A percentile compares a stretch with the other conserved stretches of the same genome.
phyloP scores from a whole-genome alignment of 2,888 invertebrate species.

The Latrodectus hesperus region DNA sequence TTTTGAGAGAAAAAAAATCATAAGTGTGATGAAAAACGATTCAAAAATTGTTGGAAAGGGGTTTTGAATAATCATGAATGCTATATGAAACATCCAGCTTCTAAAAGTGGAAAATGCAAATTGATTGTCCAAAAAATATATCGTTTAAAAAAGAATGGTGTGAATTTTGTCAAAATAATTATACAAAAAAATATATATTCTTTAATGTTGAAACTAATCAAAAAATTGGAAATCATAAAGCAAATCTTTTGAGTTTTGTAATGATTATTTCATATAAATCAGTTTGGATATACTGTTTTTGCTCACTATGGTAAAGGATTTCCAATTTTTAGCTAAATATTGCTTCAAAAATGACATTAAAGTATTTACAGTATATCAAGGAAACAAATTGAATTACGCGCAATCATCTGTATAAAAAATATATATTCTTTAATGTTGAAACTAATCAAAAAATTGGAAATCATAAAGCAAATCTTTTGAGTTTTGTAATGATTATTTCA shows the following conservation, averaged over 20 bases:
- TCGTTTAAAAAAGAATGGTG: not conserved
- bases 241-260: slow-evolving; percentile 5
- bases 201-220: slow-evolving; percentile 31
- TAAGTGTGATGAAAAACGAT: not conserved
- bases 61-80: not conserved
- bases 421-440: slow-evolving; percentile 19
- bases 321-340: slow-evolving; percentile 28
- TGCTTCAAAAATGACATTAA: slow-evolving; percentile 22
- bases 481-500: slow-evolving; percentile 15
- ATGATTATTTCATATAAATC: slow-evolving; percentile 12
- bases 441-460: slow-evolving; percentile 17
- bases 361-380: slow-evolving; percentile 21
- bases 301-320: slow-evolving; percentile 31
- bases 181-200: not conserved
- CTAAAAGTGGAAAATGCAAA: not conserved
- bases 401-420: not conserved
- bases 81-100: not conserved
- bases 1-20: not conserved
- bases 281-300: slow-evolving; percentile 13
- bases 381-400: slow-evolving; percentile 4
- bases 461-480: slow-evolving; percentile 15
- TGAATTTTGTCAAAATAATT: slow-evolving; percentile 6
- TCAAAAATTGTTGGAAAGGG: not conserved
- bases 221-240: slow-evolving; percentile 13
- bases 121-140: not conserved